A percentile compares a stretch with the other conserved stretches of the same genome.
These are phyloP conservation scores for Phymatocera aterrima DNA, from an alignment of 2,888 invertebrate species.

Conservation along the genomic window DNA sequence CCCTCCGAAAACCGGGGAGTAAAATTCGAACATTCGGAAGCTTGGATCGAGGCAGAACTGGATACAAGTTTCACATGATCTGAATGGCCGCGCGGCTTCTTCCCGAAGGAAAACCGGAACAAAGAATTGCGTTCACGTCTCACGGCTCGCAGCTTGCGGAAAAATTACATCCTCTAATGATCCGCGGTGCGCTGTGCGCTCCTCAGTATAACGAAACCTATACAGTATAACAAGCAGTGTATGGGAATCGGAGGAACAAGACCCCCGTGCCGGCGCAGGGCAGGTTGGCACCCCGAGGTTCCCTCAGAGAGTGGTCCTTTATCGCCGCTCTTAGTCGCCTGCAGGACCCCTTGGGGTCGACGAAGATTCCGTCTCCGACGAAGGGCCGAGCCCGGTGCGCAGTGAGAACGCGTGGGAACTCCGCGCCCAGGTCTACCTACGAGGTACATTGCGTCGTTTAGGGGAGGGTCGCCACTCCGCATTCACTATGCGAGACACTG, in stretches of 20 bases:
- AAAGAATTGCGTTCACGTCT: too few species aligned
- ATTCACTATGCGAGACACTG: not conserved
- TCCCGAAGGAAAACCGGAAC: too few species aligned
- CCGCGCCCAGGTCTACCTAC: slow-evolving; percentile 49
- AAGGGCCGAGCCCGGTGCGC: slow-evolving; percentile 13
- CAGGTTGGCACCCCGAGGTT: slow-evolving; percentile 21
- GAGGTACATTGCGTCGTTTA: slow-evolving; percentile 54
- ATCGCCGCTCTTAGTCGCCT: slow-evolving; percentile 27
- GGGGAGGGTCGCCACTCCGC: slow-evolving; percentile 24
- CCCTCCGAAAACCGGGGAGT: too few species aligned
- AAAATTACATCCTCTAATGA: too few species aligned
- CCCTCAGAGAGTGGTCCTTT: not conserved
- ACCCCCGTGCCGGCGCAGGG: not conserved
- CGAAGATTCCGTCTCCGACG: slow-evolving; percentile 46
- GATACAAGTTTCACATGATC: too few species aligned
- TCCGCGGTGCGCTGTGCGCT: too few species aligned
- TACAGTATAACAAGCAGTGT: too few species aligned
- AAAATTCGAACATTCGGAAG: too few species aligned
- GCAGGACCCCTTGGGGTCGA: slow-evolving; percentile 24
- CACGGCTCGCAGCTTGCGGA: too few species aligned
- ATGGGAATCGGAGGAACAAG: not conserved
- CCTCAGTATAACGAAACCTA: too few species aligned
- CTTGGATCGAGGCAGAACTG: too few species aligned
- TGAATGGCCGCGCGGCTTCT: too few species aligned
- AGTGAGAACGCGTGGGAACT: slow-evolving; percentile 33